Conservation (phyloP, 2,888 invertebrate species). For the Agrotis exclamationis region DNA sequence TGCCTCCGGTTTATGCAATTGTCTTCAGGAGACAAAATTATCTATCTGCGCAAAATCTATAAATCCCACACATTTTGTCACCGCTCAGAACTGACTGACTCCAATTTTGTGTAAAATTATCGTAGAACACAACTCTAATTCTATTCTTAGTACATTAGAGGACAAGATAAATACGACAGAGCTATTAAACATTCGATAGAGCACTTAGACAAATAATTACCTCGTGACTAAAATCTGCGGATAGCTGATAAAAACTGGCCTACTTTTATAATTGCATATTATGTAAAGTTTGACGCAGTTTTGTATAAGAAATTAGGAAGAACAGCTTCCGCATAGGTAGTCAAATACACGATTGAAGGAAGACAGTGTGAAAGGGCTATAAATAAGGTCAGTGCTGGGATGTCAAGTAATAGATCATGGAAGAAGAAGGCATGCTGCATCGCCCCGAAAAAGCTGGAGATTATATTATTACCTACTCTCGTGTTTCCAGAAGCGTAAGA, state of each 20-base stretch:
- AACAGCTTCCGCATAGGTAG: background rate
- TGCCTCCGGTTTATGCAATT: background rate
- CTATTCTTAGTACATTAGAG: conserved; percentile 30
- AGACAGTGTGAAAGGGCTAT: too few species aligned
- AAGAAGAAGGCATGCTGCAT: too few species aligned
- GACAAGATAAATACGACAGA: conserved; percentile 36
- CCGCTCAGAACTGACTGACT: conserved; percentile 2
- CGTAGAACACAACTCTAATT: conserved; percentile 20
- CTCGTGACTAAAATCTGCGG: conserved; percentile 43
- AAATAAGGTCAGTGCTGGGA: too few species aligned
- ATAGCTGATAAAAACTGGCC: conserved; percentile 23
- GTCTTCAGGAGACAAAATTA: background rate
- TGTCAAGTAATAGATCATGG: too few species aligned
- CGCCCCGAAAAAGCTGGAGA: too few species aligned
- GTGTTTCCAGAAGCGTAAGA: too few species aligned
- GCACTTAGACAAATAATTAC: conserved; percentile 52
- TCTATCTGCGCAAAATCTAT: background rate
- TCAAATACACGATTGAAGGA: too few species aligned
- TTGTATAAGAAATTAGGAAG: background rate
- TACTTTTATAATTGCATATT: conserved; percentile 12
- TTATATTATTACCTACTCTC: too few species aligned
- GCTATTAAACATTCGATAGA: conserved; percentile 34
- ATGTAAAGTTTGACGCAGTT: conserved; percentile 2
- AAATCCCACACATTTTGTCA: background rate
- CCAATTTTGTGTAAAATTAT: conserved; percentile 24